Base-by-base conservation (phyloP, 1,140 invertebrate genomes). In the Ectropis grisescens region DNA sequence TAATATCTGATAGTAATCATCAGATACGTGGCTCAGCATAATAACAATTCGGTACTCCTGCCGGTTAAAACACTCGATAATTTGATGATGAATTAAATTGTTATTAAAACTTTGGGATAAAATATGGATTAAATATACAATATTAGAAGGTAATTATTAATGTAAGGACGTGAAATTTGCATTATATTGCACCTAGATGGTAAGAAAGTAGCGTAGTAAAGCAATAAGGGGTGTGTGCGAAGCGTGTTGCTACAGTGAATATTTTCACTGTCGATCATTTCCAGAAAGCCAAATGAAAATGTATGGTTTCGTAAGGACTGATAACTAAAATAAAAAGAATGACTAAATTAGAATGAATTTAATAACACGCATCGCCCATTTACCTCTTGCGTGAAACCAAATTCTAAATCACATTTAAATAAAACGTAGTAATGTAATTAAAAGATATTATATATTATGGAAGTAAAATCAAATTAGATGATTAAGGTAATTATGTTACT, bases 371-470 rank as follows among this genome's bases (percentile, higher is more conserved):
- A 32, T 49, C 44, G 60, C 50, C 61, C 41, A 45, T 27, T 52
- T 40, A 51, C 54, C 51, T 59, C 41, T 33, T 26, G 12, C 42
- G 61, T 44, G 66, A 58, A 76, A 76, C 68, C 68, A 76, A 72
- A 76, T 76, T 76, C 71, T 76, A 76, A 76, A 76, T 76, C 66
- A 71, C 68, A 61, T 56, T 65, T 61, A 64, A 69, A 62, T 66
- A 62, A 67, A 60, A 28, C n/a, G 48, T 64, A 65, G 55, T 35
- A 36, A 58, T 46, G 47, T 29, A 40, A 51, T 54, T 57, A 57
- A 68, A 58, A 46, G 53, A 59, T 26, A 26, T 26, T 56, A 38
- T 64, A 61, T 68, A 56, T 56, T 54, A 42, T 45, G 44, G 43
- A 40, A 42, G 37, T 56, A 53, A 67, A 65, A 51, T 47, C 43